Evolutionary conservation across 2,888 invertebrate species (phyloP).

Genomic region (Patella ulyssiponensis): DNA sequence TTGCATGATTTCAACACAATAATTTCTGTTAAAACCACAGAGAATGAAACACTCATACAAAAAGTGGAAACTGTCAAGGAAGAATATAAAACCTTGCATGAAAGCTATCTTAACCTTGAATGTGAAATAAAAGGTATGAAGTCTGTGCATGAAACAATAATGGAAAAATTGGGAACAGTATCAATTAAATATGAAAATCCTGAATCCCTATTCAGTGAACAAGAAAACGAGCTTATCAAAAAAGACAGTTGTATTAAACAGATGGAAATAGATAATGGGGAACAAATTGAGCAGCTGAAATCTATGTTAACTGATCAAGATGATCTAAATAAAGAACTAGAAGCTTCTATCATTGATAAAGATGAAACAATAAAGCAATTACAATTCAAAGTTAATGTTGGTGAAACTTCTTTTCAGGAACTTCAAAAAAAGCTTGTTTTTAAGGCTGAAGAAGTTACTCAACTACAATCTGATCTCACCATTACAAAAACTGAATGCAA

Average conservation of each 20-base stretch:
- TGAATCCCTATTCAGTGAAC: too few species aligned
- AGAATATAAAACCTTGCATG: conserved; percentile 25
- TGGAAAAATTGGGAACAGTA: too few species aligned
- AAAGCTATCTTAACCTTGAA: conserved; percentile 5
- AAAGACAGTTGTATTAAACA: not conserved
- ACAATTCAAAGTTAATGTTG: not conserved
- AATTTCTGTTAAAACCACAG: conserved; percentile 11
- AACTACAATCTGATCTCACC: not conserved
- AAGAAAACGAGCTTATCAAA: not conserved
- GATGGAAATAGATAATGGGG: not conserved
- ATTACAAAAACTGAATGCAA: not conserved
- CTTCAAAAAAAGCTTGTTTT: not conserved
- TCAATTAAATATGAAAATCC: too few species aligned
- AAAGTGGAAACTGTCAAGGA: not conserved
- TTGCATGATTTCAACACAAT: conserved; percentile 24
- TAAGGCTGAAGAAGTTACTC: not conserved
- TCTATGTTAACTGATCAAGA: not conserved
- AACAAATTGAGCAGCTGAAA: not conserved
- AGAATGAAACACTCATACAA: conserved; percentile 19
- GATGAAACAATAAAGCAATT: not conserved
- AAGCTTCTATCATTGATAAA: not conserved
- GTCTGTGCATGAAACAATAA: too few species aligned
- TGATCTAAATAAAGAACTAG: not conserved
- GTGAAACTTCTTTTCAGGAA: not conserved
- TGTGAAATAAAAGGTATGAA: not conserved